Evolutionary conservation across 2,797 vertebrate species (phyloP), one percentile per base, ranked within the genome.

Genomic region (Sebastiscus tertius): DNA sequence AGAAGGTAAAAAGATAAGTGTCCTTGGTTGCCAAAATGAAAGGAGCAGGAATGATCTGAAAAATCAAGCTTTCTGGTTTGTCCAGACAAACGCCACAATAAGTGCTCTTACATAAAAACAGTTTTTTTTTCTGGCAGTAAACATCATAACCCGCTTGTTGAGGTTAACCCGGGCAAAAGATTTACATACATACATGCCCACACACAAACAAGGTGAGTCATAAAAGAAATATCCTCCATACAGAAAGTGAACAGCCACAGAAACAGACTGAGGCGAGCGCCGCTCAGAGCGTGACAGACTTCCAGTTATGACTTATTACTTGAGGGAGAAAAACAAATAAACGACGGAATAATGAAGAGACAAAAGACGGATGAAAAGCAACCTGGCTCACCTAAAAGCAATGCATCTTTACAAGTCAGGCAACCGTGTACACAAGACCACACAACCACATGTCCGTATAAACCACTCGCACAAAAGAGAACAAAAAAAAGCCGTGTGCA

Each of bases 231-330:
- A 54, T 66, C 59, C 34, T 54, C 72, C 36, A 29, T 10, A 29
- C 10, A 49, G 13, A 80, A 72, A 75, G 69, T 54, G 77, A 86
- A 84, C 36, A 59, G 69, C 68, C 74, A 76, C 68, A 73, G 72
- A 88, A 81, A 76, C 82, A 78, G 54, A 33, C 65, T 1, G 36
- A 81, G 79, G 79, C 69, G 27, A 83, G 79, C 13, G 3, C 27
- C 56, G 68, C 76, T 11, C 67, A 22, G 59, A 81, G 82, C 72
- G 72, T 75, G 81, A 89, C 80, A 71, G 80, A 61, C 75, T 80
- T 59, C 72, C 75, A 59, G 65, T 76, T 80, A 69, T 75, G 85
- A 87, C 68, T 87, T 88, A 87, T 88, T 62, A 88, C 88, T 77
- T 54, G 62, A 61, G 86, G 79, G 73, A 69, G 61, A 63, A 85